Conservation (phyloP, 2,113 vertebrate genomes). For the Meles meles region DNA sequence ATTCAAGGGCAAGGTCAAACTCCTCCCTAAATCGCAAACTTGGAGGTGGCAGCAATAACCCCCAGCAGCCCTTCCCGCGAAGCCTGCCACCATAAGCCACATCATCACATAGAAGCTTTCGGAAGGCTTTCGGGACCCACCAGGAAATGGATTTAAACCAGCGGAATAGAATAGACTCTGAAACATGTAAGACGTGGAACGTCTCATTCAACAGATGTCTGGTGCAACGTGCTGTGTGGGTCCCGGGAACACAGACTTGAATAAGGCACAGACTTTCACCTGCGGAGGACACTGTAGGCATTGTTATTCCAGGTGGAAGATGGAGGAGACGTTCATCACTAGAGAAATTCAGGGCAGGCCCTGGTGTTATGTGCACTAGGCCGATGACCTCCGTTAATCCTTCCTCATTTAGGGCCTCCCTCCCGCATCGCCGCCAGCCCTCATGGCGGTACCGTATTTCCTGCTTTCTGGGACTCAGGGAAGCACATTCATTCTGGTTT, state of each 20-base stretch:
- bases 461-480: not conserved
- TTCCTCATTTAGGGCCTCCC: not conserved
- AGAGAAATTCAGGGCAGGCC: not conserved
- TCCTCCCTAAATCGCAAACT: not conserved
- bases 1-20: not conserved
- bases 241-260: not conserved
- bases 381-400: accelerated
- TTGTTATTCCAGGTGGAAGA: no score
- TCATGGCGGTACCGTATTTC: accelerated
- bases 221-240: not conserved
- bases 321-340: not conserved
- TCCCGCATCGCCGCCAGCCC: not conserved
- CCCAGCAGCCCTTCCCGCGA: not conserved
- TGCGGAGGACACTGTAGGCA: not conserved
- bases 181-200: not conserved
- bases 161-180: not conserved
- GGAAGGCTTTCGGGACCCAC: not conserved
- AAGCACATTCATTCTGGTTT: not conserved
- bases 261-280: not conserved
- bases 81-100: accelerated
- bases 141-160: not conserved
- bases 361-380: accelerated
- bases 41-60: not conserved
- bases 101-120: not conserved
- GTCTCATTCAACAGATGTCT: not conserved